Evolutionary conservation across 2,888 invertebrate genomes (phyloP).

Genomic region (Encarsia formosa): DNA sequence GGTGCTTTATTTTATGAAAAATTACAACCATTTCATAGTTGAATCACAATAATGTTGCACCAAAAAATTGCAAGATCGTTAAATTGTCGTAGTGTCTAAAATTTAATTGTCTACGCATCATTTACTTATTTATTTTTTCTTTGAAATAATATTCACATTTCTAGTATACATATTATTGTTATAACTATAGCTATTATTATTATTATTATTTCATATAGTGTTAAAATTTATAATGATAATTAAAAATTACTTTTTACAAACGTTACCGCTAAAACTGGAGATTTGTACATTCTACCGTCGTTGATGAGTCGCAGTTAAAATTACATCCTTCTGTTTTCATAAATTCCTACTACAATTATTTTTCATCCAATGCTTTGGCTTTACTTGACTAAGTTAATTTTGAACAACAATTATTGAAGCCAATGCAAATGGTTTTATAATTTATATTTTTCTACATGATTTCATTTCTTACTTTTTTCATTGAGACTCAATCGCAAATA

Average conservation of each 20-base stretch:
- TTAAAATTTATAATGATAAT: slow-evolving; percentile 37
- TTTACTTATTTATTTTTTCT: slow-evolving; percentile 18
- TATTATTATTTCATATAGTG: slow-evolving; percentile 30
- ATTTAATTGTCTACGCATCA: slow-evolving; percentile 17
- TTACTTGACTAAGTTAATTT: slow-evolving; percentile 35
- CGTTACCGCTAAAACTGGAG: slow-evolving; percentile 35
- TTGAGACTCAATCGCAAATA: slow-evolving; percentile 15
- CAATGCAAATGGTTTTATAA: slow-evolving; percentile 15
- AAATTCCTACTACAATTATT: slow-evolving; percentile 24
- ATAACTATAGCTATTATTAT: slow-evolving; percentile 13
- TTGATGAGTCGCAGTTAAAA: slow-evolving; percentile 29
- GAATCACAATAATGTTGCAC: slow-evolving; percentile 25
- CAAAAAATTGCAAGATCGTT: slow-evolving; percentile 21
- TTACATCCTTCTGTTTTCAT: slow-evolving; percentile 28
- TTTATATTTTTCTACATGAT: not conserved
- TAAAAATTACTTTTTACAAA: slow-evolving; percentile 45
- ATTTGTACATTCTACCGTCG: slow-evolving; percentile 44
- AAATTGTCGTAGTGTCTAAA: slow-evolving; percentile 18
- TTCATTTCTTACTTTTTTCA: not conserved
- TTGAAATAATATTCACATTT: slow-evolving; percentile 29
- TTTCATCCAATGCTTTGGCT: slow-evolving; percentile 33
- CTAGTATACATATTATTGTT: not conserved
- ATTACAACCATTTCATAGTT: slow-evolving; percentile 26
- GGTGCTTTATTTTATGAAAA: slow-evolving; percentile 17
- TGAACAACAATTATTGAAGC: slow-evolving; percentile 25